phyloP scores from a whole-genome alignment of 2,888 invertebrate species.

The Cybosia mesomella region DNA sequence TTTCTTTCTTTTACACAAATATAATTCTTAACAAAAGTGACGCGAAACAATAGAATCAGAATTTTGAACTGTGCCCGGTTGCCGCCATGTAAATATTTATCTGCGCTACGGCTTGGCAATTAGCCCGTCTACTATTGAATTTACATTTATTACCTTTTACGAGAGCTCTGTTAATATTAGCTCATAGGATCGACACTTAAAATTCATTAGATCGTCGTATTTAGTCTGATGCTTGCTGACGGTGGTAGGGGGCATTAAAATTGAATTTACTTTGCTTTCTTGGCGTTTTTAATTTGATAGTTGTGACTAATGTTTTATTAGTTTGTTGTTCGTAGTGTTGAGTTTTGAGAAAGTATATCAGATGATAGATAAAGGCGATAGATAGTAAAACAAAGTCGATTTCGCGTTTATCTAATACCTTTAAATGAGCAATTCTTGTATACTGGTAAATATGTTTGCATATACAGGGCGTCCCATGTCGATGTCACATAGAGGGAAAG shows the following conservation, averaged over 20 bases:
- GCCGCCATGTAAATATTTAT: conserved; percentile 77
- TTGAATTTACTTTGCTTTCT: conserved; percentile 2
- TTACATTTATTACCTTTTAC: conserved; percentile 78
- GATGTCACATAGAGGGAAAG: too few species aligned
- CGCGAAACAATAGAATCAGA: conserved; percentile 70
- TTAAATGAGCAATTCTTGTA: too few species aligned
- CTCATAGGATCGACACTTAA: conserved; percentile 72
- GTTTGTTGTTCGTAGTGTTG: neutral
- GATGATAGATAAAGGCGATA: too few species aligned
- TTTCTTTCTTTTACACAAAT: neutral
- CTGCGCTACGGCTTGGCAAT: conserved; percentile 62
- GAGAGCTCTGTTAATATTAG: conserved; percentile 84
- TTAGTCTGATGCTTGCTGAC: conserved; percentile 40
- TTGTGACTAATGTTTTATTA: neutral
- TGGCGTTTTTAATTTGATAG: neutral
- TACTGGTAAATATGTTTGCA: too few species aligned
- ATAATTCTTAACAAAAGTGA: conserved; percentile 8
- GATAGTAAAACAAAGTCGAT: too few species aligned
- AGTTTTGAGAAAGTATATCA: neutral
- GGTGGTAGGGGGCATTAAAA: conserved; percentile 9
- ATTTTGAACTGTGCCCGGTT: conserved; percentile 74
- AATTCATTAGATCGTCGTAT: conserved; percentile 62
- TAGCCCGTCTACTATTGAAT: conserved; percentile 76
- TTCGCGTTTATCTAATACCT: too few species aligned
- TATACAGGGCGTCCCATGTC: too few species aligned